Conservation (phyloP, 2,797 vertebrate genomes). For the Hyperoplus lanceolatus region DNA sequence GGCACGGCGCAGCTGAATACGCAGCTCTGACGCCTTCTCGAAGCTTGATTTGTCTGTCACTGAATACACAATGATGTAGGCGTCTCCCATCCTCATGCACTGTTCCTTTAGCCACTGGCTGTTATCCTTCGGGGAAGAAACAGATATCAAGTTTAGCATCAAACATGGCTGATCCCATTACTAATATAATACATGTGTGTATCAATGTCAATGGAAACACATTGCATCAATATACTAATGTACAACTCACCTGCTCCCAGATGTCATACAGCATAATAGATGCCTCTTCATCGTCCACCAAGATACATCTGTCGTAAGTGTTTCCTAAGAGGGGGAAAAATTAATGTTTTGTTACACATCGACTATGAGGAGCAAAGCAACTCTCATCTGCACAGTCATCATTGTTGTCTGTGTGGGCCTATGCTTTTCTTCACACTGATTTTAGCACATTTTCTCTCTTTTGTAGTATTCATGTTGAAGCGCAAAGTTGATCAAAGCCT, state of each 20-base stretch:
- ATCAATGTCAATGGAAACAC: slow-evolving; percentile 15
- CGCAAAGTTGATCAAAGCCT: slow-evolving; percentile 20
- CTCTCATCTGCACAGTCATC: neutral
- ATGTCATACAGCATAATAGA: slow-evolving; percentile 95
- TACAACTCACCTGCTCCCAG: slow-evolving; percentile 94
- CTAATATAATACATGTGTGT: neutral
- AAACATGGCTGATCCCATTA: neutral
- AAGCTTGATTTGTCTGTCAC: slow-evolving; percentile 98
- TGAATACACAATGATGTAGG: slow-evolving; percentile 98
- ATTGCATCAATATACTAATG: slow-evolving; percentile 21
- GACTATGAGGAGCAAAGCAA: slow-evolving; percentile 15
- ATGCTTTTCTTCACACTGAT: slow-evolving; percentile 28
- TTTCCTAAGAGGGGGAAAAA: slow-evolving; percentile 85
- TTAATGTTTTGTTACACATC: slow-evolving; percentile 38
- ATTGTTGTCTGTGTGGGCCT: slow-evolving; percentile 5
- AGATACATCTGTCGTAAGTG: slow-evolving; percentile 94
- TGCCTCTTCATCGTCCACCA: slow-evolving; percentile 96
- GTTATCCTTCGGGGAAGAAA: slow-evolving; percentile 87
- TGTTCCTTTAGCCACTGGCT: slow-evolving; percentile 95
- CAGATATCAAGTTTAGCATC: slow-evolving; percentile 22
- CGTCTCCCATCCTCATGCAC: slow-evolving; percentile 98
- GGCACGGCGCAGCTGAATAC: slow-evolving; percentile 95
- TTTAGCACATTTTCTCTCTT: slow-evolving; percentile 12
- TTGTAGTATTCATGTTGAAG: slow-evolving; percentile 12
- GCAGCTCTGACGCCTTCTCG: slow-evolving; percentile 97